Base-by-base conservation (phyloP, 23 tunicate genomes). In the Ascidia mentula region DNA sequence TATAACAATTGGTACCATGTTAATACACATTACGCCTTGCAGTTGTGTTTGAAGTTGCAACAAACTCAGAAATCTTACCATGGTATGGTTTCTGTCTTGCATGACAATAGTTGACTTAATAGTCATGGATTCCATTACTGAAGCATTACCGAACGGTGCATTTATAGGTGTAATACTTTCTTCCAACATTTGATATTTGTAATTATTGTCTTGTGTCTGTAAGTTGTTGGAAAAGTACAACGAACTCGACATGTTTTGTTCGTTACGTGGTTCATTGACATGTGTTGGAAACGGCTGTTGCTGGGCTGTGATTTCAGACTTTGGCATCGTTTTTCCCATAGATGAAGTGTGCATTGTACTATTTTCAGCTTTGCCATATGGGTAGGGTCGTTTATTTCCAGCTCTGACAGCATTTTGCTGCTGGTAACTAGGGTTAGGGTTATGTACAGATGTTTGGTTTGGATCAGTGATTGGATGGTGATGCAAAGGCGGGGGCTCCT, bases 401-500 rank as follows among this genome's bases (percentile, higher is more conserved):
- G 65, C 13, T 20, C 24, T 3, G 13, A 6, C 24, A 53, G 22
- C 24, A 9, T 53, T 53, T 53, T 26, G 13, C 13, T 26, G 13
- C 28, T 26, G 13, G 65, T 53, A 53, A 53, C 13, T 53, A 32
- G 60, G 60, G 40, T 72, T 72, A 0, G 17, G 15, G 33, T 69
- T n/a, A 17, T 31, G 73, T 17, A 18, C 22, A 28, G 73, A 0
- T 30, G 33, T 26, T 36, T 26, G 17, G 6, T n/a, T 32, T 20
- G 65, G 2, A 53, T 72, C n/a, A 26, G 20, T 72, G 17, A 72
- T 5, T 34, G 83, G 76, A 6, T 82, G 83, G 31, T 85, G 89
- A 31, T 78, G 77, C 79, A 83, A 53, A 24, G 87, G 87, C 32
- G 87, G 87, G 45, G 80, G 59, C 31, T 74, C 87, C 0, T 59